Evolutionary conservation across 2,888 invertebrate species (phyloP).

Genomic region (Zygothrica quintamaculata): DNA sequence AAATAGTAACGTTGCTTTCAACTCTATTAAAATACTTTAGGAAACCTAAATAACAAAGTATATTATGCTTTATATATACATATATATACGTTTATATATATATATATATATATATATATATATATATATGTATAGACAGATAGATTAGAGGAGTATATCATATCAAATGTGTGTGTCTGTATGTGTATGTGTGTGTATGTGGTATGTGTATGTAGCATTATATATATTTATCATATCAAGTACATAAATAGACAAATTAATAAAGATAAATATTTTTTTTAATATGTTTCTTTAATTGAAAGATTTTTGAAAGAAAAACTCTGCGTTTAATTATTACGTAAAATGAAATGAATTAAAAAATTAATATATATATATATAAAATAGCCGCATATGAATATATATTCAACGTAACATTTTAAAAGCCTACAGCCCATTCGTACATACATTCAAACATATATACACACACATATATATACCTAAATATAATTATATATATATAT

Average conservation of each 20-base stretch:
- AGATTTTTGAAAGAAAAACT: conserved; percentile 36
- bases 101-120: conserved; percentile 29
- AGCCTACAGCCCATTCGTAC: conserved; percentile 19
- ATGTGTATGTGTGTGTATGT: conserved; percentile 14
- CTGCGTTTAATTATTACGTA: conserved; percentile 5
- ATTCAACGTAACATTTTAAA: conserved; percentile 44
- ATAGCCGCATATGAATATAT: conserved; percentile 10
- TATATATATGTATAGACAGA: conserved; percentile 11
- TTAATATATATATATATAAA: too few relatives aligned
- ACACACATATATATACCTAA: too few relatives aligned
- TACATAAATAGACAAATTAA: too few relatives aligned
- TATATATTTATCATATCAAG: conserved; percentile 21
- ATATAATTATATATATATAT: too few relatives aligned
- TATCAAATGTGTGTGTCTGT: conserved; percentile 6
- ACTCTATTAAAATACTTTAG: conserved; percentile 66
- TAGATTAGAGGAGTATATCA: conserved; percentile 6
- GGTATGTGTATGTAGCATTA: conserved; percentile 27
- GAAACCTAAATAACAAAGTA: conserved; percentile 75
- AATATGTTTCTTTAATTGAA: conserved; percentile 3
- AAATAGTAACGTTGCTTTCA: conserved; percentile 47
- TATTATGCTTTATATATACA: conserved; percentile 40
- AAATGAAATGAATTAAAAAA: conserved; percentile 2
- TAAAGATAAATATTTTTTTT: too few relatives aligned
- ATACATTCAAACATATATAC: too few relatives aligned
- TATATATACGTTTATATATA: conserved; percentile 34